These are phyloP conservation scores for Zaprionus gabonicus DNA, from an alignment of 1,140 invertebrate species.

Conservation along the genomic window DNA sequence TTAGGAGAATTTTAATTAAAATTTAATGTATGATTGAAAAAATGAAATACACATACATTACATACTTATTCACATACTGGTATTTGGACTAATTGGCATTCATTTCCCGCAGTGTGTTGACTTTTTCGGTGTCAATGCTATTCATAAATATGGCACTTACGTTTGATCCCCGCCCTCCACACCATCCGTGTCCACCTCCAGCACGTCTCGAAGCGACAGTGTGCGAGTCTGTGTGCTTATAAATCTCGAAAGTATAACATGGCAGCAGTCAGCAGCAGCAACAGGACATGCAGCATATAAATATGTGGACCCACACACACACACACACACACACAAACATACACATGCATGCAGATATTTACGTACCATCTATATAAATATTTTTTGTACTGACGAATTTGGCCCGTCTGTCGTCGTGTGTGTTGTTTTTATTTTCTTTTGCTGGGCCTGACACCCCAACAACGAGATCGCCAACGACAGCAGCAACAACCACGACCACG, in stretches of 20 bases:
- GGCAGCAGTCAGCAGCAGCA: constrained; percentile 41
- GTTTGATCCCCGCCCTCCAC: not conserved
- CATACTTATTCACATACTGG: not conserved
- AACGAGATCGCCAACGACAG: constrained; percentile 22
- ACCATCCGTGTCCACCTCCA: not conserved
- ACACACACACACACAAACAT: not conserved
- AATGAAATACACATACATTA: not conserved
- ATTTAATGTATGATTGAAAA: not conserved
- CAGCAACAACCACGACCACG: constrained; percentile 18
- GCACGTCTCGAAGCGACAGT: not conserved
- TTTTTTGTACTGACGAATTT: constrained; percentile 39
- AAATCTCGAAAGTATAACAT: constrained; percentile 55
- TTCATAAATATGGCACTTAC: constrained; percentile 55
- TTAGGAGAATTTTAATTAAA: not conserved
- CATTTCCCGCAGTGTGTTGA: not conserved
- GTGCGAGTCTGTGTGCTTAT: constrained; percentile 24
- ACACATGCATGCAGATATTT: constrained; percentile 1
- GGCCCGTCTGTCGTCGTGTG: constrained; percentile 14
- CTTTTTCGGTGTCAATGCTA: constrained; percentile 50
- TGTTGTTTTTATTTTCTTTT: constrained; percentile 8
- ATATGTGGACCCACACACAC: constrained; percentile 29
- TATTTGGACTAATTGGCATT: not conserved
- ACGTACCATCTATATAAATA: constrained; percentile 14
- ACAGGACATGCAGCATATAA: constrained; percentile 42
- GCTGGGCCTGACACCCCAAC: constrained; percentile 8